Base-by-base conservation (phyloP, 2,888 invertebrate species). In the Apantesis nais region DNA sequence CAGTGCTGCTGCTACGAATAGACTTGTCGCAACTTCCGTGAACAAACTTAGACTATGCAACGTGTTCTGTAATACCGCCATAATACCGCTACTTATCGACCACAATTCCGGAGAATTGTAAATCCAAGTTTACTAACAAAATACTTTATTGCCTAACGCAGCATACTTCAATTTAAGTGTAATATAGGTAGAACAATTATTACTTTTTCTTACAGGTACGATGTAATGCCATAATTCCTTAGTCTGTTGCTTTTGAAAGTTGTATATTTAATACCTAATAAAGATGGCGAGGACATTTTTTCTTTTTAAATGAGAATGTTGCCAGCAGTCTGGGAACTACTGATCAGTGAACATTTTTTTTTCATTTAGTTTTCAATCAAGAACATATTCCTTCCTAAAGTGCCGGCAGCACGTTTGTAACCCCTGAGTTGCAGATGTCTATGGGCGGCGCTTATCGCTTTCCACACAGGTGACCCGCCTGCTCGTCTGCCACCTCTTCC, bases 61-160 rank as follows among this genome's bases (percentile, higher is more conserved):
- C 58, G 29, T 63, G 55, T 61, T 14, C 34, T 44, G 29, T 62
- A 61, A 48, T 37, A 66, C 39, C 55, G 39, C 68, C 8, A 44
- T 55, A 68, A 62, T 39, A 14, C 7, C 41, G n/a, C 19, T 22
- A 7, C 52, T 68, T 48, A 48, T 34, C n/a, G 65, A 48, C 64
- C 34, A 65, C 64, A 68, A 37, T 64, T 64, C 68, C 55, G 63
- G 58, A 44, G 41, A 68, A 44, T 60, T 58, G 41, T 39, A 39
- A 62, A 25, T 22, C 19, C 11, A 31, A 19, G 64, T 69, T 69
- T 69, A 69, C 64, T 48, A 69, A 69, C 69, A 58, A 63, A 55
- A 29, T 39, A 44, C 44, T 31, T 44, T 31, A 44, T 41, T 44
- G 14, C 8, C 34, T 48, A 29, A 19, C 8, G 34, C 34, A n/a